phyloP scores from a whole-genome alignment of 1,140 invertebrate species.

The Drosophila repletoides region DNA sequence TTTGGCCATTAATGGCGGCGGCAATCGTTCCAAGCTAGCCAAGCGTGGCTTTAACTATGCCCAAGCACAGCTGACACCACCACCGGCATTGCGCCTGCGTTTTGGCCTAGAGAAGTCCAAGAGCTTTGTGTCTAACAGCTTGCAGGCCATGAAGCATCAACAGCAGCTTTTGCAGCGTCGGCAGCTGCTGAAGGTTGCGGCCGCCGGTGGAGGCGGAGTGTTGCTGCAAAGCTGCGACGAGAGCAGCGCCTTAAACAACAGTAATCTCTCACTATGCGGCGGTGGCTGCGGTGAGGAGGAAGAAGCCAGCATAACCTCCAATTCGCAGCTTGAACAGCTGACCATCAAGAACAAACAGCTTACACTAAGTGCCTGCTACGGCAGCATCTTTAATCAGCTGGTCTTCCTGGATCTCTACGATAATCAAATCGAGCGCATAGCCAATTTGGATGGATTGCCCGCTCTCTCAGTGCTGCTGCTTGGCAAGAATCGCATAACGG shows the following conservation, averaged over 20 bases:
- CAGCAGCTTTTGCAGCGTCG: slow-evolving; percentile 61
- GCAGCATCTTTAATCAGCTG: slow-evolving; percentile 87
- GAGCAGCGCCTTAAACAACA: slow-evolving; percentile 37
- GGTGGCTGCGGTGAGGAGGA: slow-evolving; percentile 56
- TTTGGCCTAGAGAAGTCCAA: slow-evolving; percentile 75
- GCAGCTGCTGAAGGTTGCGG: slow-evolving; percentile 40
- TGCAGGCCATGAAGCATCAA: slow-evolving; percentile 71
- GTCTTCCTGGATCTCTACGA: slow-evolving; percentile 97
- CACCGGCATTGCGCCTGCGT: slow-evolving; percentile 49
- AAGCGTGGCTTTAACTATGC: slow-evolving; percentile 83
- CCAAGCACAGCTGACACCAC: slow-evolving; percentile 65
- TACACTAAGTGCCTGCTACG: slow-evolving; percentile 63
- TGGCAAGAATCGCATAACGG: slow-evolving; percentile 91
- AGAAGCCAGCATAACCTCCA: slow-evolving; percentile 28
- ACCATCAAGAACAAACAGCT: slow-evolving; percentile 78
- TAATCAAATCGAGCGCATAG: slow-evolving; percentile 94
- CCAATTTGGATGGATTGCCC: slow-evolving; percentile 88
- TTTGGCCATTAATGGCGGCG: slow-evolving; percentile 53
- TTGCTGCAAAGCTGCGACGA: slow-evolving; percentile 64
- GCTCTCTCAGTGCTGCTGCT: slow-evolving; percentile 92
- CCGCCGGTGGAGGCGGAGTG: not conserved
- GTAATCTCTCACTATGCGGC: slow-evolving; percentile 48
- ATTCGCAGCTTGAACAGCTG: slow-evolving; percentile 50
- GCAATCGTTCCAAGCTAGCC: slow-evolving; percentile 50
- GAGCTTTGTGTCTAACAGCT: slow-evolving; percentile 72